Base-by-base conservation (phyloP, 1,140 invertebrate species). In the Drosophila punjabiensis region DNA sequence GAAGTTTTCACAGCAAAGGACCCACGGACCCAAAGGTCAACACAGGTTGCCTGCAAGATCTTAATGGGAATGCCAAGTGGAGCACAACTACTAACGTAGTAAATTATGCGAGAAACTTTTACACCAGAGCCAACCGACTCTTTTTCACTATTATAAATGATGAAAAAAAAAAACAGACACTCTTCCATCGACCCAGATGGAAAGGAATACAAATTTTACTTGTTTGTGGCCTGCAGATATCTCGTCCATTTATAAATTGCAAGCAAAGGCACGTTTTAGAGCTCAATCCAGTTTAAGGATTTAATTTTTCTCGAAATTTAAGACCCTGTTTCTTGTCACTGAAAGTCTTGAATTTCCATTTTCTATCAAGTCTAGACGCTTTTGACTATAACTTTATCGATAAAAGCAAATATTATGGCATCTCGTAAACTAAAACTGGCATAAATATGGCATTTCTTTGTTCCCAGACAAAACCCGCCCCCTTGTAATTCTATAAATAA, bases 41-140 rank as follows among this genome's bases (percentile, higher is more conserved):
- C 53, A 65, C 41, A 63, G 65, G 81, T 78, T 77, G 67, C 35
- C 65, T 35, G 47, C 14, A 53, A 70, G 47, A 71, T 68, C 65
- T 52, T 86, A 86, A 86, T 86, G 80, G 67, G 63, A 63, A 62
- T 71, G 76, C 76, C 60, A 79, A 79, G 47, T 65, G 71, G 76
- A 52, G 77, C 85, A 79, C 48, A 28, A 30, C 48, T 70, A 39
- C 55, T 58, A n/a, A 0, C 67, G 59, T 79, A 75, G 74, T 84
- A 70, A 88, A 84, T 88, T 89, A 88, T 89, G 69, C 81, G 74
- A 60, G 48, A 81, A 83, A 73, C 56, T 75, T 87, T 88, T 73
- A n/a, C 33, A 20, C 50, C 68, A 37, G 28, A 33, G 39, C 45
- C 39, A 37, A 66, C 32, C 43, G 32, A 63, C 33, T 62, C 35